A percentile compares a stretch with the other conserved stretches of the same genome.
Evolutionary conservation across 2,888 invertebrate species (phyloP).

Genomic region (Eristalinus sepulchralis): DNA sequence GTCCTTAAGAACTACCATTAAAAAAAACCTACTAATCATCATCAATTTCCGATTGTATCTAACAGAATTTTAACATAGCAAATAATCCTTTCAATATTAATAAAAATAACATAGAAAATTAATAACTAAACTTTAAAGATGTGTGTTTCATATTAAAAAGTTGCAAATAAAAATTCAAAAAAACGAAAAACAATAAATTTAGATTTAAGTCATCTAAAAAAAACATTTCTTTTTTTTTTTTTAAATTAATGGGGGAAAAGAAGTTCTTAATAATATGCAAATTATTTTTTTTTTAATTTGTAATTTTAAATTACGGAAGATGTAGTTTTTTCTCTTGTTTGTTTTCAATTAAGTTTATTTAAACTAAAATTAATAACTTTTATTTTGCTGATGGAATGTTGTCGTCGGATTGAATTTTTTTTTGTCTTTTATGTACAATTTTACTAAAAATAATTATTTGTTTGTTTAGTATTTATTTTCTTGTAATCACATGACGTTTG

Average conservation of each 20-base stretch:
- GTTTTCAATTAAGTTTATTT: not conserved
- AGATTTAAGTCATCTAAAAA: slow-evolving; percentile 1
- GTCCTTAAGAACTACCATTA: slow-evolving; percentile 57
- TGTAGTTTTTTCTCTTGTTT: slow-evolving; percentile 39
- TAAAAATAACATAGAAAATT: slow-evolving; percentile 56
- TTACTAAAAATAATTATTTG: slow-evolving; percentile 54
- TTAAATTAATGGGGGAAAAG: slow-evolving; percentile 46
- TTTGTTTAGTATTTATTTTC: slow-evolving; percentile 43
- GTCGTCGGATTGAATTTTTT: slow-evolving; percentile 47
- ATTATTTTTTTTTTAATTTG: slow-evolving; percentile 37
- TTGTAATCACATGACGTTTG: slow-evolving; percentile 64
- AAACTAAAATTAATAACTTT: slow-evolving; percentile 29
- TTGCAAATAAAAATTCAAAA: slow-evolving; percentile 35
- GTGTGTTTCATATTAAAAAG: slow-evolving; percentile 50
- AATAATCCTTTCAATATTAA: slow-evolving; percentile 36
- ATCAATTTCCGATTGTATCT: slow-evolving; percentile 64
- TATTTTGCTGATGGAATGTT: slow-evolving; percentile 62
- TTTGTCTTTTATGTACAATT: slow-evolving; percentile 58
- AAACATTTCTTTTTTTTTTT: no score
- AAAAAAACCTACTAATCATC: slow-evolving; percentile 54
- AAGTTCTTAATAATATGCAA: slow-evolving; percentile 25
- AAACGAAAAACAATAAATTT: slow-evolving; percentile 40
- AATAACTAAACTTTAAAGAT: slow-evolving; percentile 46
- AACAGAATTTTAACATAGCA: slow-evolving; percentile 67
- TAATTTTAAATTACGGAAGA: slow-evolving; percentile 72